Evolutionary conservation across 92 coral and sea anemone genomes (phyloP).

Genomic region (Epizoanthus scotinus): DNA sequence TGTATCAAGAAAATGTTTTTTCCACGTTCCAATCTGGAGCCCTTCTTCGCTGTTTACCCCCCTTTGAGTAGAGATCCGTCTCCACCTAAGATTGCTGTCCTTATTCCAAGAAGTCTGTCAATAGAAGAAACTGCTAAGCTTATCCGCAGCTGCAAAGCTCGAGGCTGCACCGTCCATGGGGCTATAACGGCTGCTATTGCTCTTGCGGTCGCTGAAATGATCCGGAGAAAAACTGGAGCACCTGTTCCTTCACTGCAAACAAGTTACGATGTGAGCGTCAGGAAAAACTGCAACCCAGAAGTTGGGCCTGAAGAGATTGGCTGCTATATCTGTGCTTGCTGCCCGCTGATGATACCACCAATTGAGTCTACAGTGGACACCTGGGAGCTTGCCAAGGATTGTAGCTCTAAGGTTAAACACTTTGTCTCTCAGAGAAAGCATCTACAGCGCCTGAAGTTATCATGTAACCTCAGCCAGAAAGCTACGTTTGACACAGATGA

Average conservation of each 20-base stretch:
- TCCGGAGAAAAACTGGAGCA: neutral
- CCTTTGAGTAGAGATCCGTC: slow-evolving; percentile 16
- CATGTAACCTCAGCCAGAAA: neutral
- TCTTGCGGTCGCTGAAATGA: slow-evolving; percentile 24
- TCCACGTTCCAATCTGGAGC: neutral
- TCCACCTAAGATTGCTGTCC: slow-evolving; percentile 16
- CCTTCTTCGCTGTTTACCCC: slow-evolving; percentile 32
- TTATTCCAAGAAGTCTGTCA: slow-evolving; percentile 39
- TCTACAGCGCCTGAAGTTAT: neutral
- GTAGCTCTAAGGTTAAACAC: neutral
- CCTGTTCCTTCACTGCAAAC: neutral
- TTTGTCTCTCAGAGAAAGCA: neutral
- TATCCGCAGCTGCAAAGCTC: slow-evolving; percentile 31
- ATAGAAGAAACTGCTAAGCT: slow-evolving; percentile 36
- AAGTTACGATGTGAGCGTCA: slow-evolving; percentile 34
- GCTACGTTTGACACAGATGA: neutral
- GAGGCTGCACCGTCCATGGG: slow-evolving; percentile 48
- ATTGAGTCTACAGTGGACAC: neutral
- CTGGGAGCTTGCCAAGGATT: slow-evolving; percentile 2
- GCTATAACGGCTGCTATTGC: slow-evolving; percentile 39
- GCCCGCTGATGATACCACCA: neutral
- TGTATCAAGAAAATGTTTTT: neutral
- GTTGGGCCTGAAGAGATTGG: slow-evolving; percentile 28
- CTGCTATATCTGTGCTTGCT: slow-evolving; percentile 19
- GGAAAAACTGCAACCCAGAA: slow-evolving; percentile 42